phyloP scores from a whole-genome alignment of 2,797 vertebrate genomes.

The Etheostoma perlongum region DNA sequence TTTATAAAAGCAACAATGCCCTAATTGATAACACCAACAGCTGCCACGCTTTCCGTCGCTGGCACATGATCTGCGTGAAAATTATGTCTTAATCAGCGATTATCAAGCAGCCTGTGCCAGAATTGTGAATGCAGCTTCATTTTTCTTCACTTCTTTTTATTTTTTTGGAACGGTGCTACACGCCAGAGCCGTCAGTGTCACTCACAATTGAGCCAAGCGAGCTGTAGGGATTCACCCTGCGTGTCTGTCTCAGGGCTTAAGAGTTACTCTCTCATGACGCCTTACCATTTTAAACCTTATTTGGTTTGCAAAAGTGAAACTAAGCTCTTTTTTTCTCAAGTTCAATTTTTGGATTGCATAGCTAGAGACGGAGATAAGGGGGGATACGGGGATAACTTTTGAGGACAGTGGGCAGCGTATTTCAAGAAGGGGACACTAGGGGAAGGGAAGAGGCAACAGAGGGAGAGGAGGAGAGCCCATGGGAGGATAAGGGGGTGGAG shows the following conservation, averaged over 20 bases:
- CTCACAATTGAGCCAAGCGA: constrained; percentile 73
- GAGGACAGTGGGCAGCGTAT: constrained; percentile 73
- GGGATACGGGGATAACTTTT: constrained; percentile 77
- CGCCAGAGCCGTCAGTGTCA: constrained; percentile 63
- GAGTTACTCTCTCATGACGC: constrained; percentile 82
- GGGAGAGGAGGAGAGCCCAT: constrained; percentile 52
- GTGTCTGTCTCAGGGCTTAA: constrained; percentile 82
- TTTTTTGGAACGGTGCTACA: constrained; percentile 48
- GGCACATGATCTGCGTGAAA: constrained; percentile 53
- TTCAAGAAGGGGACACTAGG: constrained; percentile 70
- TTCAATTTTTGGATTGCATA: constrained; percentile 78
- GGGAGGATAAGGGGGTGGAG: constrained; percentile 62
- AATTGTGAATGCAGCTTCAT: constrained; percentile 53
- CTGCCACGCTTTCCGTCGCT: constrained; percentile 44
- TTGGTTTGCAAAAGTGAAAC: constrained; percentile 88
- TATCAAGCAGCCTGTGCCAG: constrained; percentile 60
- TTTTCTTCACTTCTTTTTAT: constrained; percentile 42
- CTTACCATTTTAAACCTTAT: constrained; percentile 86
- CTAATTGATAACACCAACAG: constrained; percentile 71
- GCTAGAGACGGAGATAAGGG: constrained; percentile 82
- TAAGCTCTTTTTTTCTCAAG: constrained; percentile 79
- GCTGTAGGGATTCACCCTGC: constrained; percentile 76
- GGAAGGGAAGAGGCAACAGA: constrained; percentile 60
- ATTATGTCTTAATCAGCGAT: constrained; percentile 69
- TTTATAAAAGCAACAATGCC: constrained; percentile 63